phyloP scores from a whole-genome alignment of 2,888 invertebrate genomes.

The Deilephila elpenor region DNA sequence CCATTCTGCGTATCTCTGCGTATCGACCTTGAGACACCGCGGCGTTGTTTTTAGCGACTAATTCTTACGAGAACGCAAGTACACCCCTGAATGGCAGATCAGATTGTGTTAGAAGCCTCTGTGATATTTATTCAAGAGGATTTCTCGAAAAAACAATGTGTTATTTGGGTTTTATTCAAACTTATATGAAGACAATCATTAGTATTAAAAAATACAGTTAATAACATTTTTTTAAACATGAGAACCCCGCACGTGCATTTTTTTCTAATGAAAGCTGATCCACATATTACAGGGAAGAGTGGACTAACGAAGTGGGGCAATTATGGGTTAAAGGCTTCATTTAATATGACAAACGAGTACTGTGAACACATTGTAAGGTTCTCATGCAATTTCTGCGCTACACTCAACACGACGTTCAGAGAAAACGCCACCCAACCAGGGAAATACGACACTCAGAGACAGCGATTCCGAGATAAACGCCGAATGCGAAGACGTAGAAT shows the following conservation, averaged over 20 bases:
- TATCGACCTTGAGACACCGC: conserved; percentile 20
- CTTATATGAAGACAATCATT: neutral
- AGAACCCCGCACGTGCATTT: neutral
- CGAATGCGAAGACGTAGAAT: conserved; percentile 23
- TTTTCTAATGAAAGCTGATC: conserved; percentile 2
- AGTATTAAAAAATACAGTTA: neutral
- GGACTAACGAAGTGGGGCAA: conserved; percentile 9
- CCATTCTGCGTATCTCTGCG: conserved; percentile 16
- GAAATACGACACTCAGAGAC: conserved; percentile 6
- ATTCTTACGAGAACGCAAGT: conserved; percentile 3
- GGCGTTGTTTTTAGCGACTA: conserved; percentile 2
- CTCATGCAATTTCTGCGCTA: neutral
- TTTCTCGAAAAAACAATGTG: too few relatives aligned
- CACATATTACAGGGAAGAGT: conserved; percentile 1
- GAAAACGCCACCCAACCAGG: neutral
- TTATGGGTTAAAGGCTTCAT: conserved; percentile 14
- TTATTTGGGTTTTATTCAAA: neutral
- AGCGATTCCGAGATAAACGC: neutral
- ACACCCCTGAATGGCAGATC: neutral
- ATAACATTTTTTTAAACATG: neutral
- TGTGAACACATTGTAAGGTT: neutral
- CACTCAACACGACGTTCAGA: neutral
- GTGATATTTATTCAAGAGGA: neutral
- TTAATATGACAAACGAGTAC: conserved; percentile 20
- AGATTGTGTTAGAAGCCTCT: neutral